Evolutionary conservation across 2,888 invertebrate species (phyloP), one percentile per base, ranked within the genome.

Genomic region (Epinotia brunnichana): DNA sequence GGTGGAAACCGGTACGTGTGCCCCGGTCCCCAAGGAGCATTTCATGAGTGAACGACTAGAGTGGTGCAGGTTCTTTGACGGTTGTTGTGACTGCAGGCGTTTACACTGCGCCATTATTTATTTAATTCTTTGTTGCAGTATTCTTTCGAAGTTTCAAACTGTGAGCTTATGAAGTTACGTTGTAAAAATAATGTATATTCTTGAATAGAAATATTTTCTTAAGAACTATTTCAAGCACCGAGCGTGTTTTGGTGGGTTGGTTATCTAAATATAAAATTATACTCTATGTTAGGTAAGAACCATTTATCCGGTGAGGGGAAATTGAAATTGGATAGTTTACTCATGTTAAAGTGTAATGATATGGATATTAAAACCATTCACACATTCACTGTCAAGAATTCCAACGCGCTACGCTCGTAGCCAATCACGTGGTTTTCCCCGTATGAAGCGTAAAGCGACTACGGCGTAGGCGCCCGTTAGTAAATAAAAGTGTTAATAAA

Each of bases 11-110:
- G 69, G 69, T 61, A 69, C 69, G 53, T 17, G 39, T 61, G 9
- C 54, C 53, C 54, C 53, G 48, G 9, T 62, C 71, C 54, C 54
- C 24, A 44, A 53, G 71, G 71, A 71, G 35, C 71, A 35, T 67
- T 71, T 71, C 66, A 67, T 44, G 60, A 71, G 71, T 66, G 71
- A 70, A 66, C 59, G 64, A 71, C 66, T 54, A 53, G 54, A 71
- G 71, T 71, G 66, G 70, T 61, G 60, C 60, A 67, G 64, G 66
- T 54, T 67, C 71, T 71, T 71, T 67, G 71, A 71, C 53, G 66
- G 59, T 66, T 54, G 53, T 35, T 53, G 71, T 67, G 59, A 60
- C 63, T 71, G 41, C 24, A 56, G 62, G 69, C 54, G 69, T 71
- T 53, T 66, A 66, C 60, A 54, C 24, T 53, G 61, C 61, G 21